A percentile compares a stretch with the other conserved stretches of the same genome.
Evolutionary conservation across 2,113 vertebrate species (phyloP).

Genomic region (Crocuta crocuta): DNA sequence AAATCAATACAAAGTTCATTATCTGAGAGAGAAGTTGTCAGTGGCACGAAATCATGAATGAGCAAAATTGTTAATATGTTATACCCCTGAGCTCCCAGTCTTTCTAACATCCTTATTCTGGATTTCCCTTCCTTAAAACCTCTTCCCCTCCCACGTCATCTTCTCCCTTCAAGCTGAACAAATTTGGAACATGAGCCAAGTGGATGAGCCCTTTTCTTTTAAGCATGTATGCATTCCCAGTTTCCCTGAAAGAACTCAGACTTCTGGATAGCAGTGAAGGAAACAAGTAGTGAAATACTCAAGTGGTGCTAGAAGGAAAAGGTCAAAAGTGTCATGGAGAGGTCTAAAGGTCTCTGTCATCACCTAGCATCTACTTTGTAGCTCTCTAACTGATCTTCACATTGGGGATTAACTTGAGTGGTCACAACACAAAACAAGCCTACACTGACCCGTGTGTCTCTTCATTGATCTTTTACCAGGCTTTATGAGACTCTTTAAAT

Average conservation of each 20-base stretch:
- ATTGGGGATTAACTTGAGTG: neutral
- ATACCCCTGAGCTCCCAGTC: neutral
- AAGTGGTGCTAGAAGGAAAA: neutral
- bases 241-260: neutral
- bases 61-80: neutral
- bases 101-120: neutral
- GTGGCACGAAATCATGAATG: neutral
- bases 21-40: neutral
- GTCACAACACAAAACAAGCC: neutral
- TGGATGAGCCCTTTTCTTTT: neutral
- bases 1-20: conserved; percentile 50
- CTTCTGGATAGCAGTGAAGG: neutral
- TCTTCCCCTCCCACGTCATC: neutral
- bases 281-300: neutral
- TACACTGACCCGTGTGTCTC: neutral
- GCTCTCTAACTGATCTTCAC: neutral
- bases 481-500: neutral
- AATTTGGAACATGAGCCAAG: neutral
- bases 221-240: neutral
- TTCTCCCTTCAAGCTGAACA: neutral
- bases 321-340: neutral
- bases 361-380: neutral
- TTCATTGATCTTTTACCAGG: neutral
- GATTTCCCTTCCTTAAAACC: neutral
- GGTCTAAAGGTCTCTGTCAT: neutral